Evolutionary conservation across 2,888 invertebrate species (phyloP).

Genomic region (Ornithoptera alexandrae): DNA sequence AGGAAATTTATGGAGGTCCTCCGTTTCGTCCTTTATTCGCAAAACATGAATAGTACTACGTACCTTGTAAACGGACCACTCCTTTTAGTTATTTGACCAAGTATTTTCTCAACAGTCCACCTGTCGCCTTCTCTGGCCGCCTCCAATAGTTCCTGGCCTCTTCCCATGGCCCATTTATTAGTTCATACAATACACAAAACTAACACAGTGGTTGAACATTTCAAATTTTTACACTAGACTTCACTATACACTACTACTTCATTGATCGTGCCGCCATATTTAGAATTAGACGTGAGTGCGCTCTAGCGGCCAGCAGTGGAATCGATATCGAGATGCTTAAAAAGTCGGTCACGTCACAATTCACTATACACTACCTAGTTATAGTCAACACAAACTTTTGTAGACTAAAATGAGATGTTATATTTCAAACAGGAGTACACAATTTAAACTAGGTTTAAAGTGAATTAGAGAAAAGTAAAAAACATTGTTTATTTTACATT

Average conservation of each 20-base stretch:
- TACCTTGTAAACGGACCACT: conserved; percentile 96
- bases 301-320: conserved; percentile 68
- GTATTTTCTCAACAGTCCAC: conserved; percentile 92
- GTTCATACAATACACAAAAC: conserved; percentile 69
- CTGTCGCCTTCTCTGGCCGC: conserved; percentile 96
- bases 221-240: conserved; percentile 75
- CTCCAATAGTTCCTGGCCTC: conserved; percentile 97
- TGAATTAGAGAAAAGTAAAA: background rate
- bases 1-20: conserved; percentile 5
- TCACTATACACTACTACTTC: conserved; percentile 81
- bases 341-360: conserved; percentile 29
- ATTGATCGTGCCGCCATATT: conserved; percentile 90
- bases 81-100: conserved; percentile 93
- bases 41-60: conserved; percentile 68
- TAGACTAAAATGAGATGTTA: background rate
- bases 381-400: background rate
- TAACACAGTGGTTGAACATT: conserved; percentile 70
- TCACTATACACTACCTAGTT: conserved; percentile 23
- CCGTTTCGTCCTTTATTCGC: conserved; percentile 24
- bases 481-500: background rate
- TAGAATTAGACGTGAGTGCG: conserved; percentile 71
- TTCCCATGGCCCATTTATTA: conserved; percentile 88
- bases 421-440: background rate
- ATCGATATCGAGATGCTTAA: conserved; percentile 52
- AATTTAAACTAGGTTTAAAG: background rate